Conservation (phyloP, 2,888 invertebrate species). For the Germaria angustata region DNA sequence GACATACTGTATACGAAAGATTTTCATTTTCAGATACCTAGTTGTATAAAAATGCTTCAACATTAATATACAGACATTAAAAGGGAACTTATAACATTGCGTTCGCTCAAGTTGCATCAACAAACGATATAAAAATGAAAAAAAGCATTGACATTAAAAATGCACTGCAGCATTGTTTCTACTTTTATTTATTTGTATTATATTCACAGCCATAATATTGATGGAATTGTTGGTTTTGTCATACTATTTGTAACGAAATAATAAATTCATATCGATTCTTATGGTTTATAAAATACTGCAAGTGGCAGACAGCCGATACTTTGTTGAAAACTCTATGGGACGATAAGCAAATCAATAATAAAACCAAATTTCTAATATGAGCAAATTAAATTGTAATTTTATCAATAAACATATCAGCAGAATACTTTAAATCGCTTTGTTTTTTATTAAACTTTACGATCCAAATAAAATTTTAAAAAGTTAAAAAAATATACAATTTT, state of each 20-base stretch:
- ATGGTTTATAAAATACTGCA: too few species aligned
- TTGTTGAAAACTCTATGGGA: too few species aligned
- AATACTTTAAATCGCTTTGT: too few species aligned
- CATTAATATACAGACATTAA: conserved; percentile 43
- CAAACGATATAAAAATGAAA: neutral
- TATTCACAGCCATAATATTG: neutral
- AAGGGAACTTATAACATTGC: conserved; percentile 19
- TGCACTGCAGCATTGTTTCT: conserved; percentile 39
- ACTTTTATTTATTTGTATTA: conserved; percentile 44
- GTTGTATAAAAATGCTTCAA: conserved; percentile 33
- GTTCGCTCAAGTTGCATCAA: conserved; percentile 50
- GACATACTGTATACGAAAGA: neutral
- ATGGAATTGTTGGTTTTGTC: neutral
- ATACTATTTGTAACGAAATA: neutral
- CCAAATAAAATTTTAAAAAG: too few species aligned
- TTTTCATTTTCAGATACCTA: conserved; percentile 1
- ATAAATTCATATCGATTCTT: too few species aligned
- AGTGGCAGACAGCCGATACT: too few species aligned
- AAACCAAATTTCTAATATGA: too few species aligned
- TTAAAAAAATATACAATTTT: too few species aligned
- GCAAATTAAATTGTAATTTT: too few species aligned
- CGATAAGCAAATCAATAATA: too few species aligned
- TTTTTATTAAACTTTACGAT: too few species aligned
- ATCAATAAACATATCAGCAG: too few species aligned
- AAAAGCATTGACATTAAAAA: conserved; percentile 62